phyloP scores from a whole-genome alignment of 2,797 vertebrate species.

The Premnoplex brunnescens region DNA sequence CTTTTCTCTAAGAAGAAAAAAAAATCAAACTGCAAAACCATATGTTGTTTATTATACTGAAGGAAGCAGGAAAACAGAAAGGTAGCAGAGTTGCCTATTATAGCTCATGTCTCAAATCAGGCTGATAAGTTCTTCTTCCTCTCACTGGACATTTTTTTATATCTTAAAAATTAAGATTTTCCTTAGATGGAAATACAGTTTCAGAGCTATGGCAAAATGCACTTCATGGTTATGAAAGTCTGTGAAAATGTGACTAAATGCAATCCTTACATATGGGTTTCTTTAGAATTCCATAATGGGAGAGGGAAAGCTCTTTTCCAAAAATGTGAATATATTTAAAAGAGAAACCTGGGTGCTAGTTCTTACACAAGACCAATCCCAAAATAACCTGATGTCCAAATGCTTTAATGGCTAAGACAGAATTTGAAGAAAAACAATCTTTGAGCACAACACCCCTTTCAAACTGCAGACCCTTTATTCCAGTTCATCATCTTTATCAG shows the following conservation, averaged over 20 bases:
- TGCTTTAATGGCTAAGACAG: not conserved
- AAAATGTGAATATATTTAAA: not conserved
- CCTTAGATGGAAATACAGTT: not conserved
- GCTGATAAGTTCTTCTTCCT: not conserved
- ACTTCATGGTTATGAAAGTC: not conserved
- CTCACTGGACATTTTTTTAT: not conserved
- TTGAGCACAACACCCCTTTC: not conserved
- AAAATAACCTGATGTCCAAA: not conserved
- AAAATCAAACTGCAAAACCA: fast-evolving
- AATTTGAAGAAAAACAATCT: not conserved
- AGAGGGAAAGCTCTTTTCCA: not conserved
- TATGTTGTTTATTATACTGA: not conserved
- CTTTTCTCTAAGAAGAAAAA: not conserved
- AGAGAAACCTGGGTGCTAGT: not conserved
- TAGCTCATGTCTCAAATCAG: not conserved
- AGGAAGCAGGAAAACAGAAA: not conserved
- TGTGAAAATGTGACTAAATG: not conserved
- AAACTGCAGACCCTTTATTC: not conserved
- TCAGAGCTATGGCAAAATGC: not conserved
- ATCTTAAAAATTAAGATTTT: not conserved
- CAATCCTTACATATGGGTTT: not conserved
- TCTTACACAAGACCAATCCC: not conserved
- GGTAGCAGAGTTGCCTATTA: not conserved
- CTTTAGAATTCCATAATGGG: not conserved
- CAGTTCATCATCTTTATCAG: not conserved